Conservation (phyloP, 1,140 invertebrate species). For the Cydia amplana region DNA sequence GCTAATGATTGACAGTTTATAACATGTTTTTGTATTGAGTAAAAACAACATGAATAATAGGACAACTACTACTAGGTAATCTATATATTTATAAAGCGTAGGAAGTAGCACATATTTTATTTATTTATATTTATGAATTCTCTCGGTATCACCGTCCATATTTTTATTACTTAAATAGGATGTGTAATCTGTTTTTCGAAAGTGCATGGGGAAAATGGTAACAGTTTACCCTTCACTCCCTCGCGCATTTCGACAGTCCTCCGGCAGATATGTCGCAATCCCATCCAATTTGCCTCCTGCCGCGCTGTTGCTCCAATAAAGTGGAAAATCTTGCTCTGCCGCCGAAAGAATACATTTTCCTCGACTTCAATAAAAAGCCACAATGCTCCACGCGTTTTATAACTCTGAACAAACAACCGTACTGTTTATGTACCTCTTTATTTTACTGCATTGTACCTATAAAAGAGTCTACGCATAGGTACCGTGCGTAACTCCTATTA, state of each 20-base stretch:
- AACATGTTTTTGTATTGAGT: neutral
- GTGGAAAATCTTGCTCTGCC: slow-evolving; percentile 66
- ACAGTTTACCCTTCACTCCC: slow-evolving; percentile 62
- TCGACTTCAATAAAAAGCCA: slow-evolving; percentile 57
- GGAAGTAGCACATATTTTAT: too few relatives aligned
- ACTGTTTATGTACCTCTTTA: slow-evolving; percentile 14
- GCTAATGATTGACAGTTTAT: neutral
- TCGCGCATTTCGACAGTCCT: slow-evolving; percentile 61
- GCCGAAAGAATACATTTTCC: slow-evolving; percentile 69
- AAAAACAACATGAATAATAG: neutral
- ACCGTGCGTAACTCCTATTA: neutral
- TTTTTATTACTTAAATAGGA: slow-evolving; percentile 49
- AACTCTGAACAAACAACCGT: slow-evolving; percentile 22
- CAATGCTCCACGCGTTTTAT: slow-evolving; percentile 25
- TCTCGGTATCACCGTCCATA: neutral
- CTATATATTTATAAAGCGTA: neutral
- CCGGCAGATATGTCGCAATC: slow-evolving; percentile 73
- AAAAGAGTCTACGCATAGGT: neutral
- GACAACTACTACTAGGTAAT: neutral
- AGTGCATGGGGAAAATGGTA: slow-evolving; percentile 55
- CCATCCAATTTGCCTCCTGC: slow-evolving; percentile 74
- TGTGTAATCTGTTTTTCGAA: slow-evolving; percentile 53
- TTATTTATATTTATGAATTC: neutral
- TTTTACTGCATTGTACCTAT: neutral
- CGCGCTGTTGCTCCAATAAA: slow-evolving; percentile 66